phyloP scores from a whole-genome alignment of 2,888 invertebrate species.

The Cylindroiulus punctatus region DNA sequence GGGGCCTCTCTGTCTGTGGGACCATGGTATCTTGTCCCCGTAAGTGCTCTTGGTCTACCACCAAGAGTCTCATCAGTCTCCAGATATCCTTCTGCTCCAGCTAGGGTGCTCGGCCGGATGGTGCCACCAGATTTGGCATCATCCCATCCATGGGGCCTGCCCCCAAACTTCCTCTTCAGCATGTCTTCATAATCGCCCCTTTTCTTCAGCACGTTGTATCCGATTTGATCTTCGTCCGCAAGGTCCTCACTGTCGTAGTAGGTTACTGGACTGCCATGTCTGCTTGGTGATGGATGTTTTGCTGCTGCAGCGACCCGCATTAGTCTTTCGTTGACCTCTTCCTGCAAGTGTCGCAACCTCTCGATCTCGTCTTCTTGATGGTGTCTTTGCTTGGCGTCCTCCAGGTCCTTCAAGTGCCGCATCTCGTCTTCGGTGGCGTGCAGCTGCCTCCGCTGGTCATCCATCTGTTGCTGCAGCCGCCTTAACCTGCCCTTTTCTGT shows the following conservation, averaged over 20 bases:
- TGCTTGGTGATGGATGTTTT: not conserved
- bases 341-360: no score
- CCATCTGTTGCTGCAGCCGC: not conserved
- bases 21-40: no score
- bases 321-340: no score
- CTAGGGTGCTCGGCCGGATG: no score
- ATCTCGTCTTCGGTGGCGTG: not conserved
- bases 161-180: not conserved
- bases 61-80: no score
- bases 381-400: not conserved
- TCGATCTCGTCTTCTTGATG: no score
- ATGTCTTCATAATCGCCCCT: not conserved
- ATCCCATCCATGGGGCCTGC: not conserved
- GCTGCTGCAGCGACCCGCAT: not conserved
- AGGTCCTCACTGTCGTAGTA: not conserved
- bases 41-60: no score
- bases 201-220: not conserved
- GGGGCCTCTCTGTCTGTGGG: no score
- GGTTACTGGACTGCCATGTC: not conserved
- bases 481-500: not conserved
- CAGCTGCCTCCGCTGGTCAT: not conserved
- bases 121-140: no score
- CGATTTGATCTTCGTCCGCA: not conserved
- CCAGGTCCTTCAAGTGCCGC: not conserved
- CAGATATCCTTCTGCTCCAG: no score